Base-by-base conservation (phyloP, 53 echinoderm and acorn worm genomes). In the Pentamera pediparva region DNA sequence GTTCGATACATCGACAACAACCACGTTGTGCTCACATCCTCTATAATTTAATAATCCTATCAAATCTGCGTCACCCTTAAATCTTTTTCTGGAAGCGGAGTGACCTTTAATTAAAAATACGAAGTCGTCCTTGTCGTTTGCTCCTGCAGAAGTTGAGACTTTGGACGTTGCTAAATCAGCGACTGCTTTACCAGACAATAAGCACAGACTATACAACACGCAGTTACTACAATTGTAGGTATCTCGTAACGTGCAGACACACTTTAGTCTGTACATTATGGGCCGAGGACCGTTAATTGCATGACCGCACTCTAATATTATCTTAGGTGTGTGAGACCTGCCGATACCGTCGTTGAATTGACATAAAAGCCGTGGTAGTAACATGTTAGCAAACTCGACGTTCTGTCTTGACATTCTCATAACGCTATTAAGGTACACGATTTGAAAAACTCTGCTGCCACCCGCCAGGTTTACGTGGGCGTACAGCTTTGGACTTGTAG, bases 391-490 rank as follows among this genome's bases (percentile, higher is more conserved):
- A 63, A 63, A 36, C 18, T 63, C 63, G 24, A 63, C 38, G 39
- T 63, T 63, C 38, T 63, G 63, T 37, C 25, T 36, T 4, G 63
- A 63, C 37, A 63, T 37, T 37, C 63, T 63, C 63, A 63, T 63
- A 34, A 63, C 35, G 24, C 38, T 28, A 18, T 63, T 39, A 18
- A 63, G 37, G 24, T 63, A 39, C 5, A 37, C 36, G 4, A 6
- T 63, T 37, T 37, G 63, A 34, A 63, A 63, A 34, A 39, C 24
- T 37, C 30, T 24, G 58, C 17, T 0, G 18, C 26, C 1, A 2
- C 0, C 2, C 26, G 26, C n/a, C n/a, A n/a, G n/a, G n/a, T n/a
- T n/a, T n/a, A n/a, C n/a, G n/a, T n/a, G n/a, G n/a, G n/a, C n/a
- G n/a, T n/a, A n/a, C n/a, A n/a, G n/a, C n/a, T n/a, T n/a, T n/a